Conservation (phyloP, 2,888 invertebrate genomes). For the Polymixis lichenea region DNA sequence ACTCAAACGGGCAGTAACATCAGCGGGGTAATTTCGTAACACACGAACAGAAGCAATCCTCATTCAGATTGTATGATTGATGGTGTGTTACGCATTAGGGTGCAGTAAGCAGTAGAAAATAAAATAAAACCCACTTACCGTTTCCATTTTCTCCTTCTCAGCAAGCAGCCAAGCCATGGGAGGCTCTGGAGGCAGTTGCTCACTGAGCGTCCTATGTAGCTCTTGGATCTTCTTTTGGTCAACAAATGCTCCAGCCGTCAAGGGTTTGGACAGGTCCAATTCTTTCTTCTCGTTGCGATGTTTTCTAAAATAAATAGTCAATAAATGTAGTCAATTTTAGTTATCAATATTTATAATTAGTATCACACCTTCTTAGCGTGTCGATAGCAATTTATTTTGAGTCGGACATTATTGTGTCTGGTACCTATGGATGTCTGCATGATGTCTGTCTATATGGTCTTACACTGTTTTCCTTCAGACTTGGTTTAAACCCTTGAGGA, state of each 20-base stretch:
- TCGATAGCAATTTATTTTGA: too few relatives aligned
- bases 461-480: too few relatives aligned
- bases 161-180: slow-evolving; percentile 84
- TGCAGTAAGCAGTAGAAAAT: not conserved
- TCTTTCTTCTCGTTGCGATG: slow-evolving; percentile 90
- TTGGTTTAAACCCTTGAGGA: too few relatives aligned
- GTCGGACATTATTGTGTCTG: too few relatives aligned
- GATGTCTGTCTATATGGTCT: too few relatives aligned
- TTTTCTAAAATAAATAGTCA: slow-evolving; percentile 72
- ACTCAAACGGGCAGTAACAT: too few relatives aligned
- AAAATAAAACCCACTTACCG: slow-evolving; percentile 67
- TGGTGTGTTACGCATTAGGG: too few relatives aligned
- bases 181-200: slow-evolving; percentile 84
- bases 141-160: slow-evolving; percentile 83
- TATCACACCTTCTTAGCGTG: not conserved
- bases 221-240: slow-evolving; percentile 91
- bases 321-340: not conserved
- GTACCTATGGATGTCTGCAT: too few relatives aligned
- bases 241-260: slow-evolving; percentile 95
- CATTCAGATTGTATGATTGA: too few relatives aligned
- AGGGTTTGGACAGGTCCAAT: slow-evolving; percentile 93
- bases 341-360: too few relatives aligned
- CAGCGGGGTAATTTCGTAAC: too few relatives aligned
- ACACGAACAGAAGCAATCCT: too few relatives aligned
- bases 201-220: slow-evolving; percentile 81